Evolutionary conservation across 2,797 vertebrate species (phyloP).

Genomic region (Galago senegalensis): DNA sequence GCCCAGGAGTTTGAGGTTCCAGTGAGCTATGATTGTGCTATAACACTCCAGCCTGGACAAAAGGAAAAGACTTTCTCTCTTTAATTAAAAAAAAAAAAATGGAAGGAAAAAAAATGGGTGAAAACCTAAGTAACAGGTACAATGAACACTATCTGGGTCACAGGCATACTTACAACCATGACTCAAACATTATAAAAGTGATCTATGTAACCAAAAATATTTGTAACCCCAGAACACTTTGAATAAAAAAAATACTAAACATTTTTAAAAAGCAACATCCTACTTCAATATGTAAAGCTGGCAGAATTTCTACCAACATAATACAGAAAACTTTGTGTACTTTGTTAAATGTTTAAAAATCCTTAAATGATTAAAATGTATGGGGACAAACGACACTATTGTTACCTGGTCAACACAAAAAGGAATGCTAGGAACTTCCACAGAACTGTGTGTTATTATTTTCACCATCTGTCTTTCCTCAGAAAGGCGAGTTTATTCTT

Average conservation of each 20-base stretch:
- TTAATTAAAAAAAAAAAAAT: background rate
- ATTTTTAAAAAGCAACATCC: background rate
- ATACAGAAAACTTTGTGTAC: background rate
- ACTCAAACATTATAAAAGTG: too few relatives aligned
- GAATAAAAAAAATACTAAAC: background rate
- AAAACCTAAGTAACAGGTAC: too few relatives aligned
- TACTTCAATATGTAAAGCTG: background rate
- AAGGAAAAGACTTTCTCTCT: background rate
- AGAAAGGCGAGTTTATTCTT: constrained; percentile 9
- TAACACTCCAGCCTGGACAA: background rate
- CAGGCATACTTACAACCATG: too few relatives aligned
- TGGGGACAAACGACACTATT: background rate
- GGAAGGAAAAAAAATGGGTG: too few relatives aligned
- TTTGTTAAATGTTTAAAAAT: background rate
- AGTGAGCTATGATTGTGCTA: background rate
- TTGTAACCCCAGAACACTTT: background rate
- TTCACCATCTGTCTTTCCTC: background rate
- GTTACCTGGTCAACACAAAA: background rate
- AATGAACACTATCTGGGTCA: too few relatives aligned
- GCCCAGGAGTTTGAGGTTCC: background rate
- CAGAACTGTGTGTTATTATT: background rate
- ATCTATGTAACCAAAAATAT: too few relatives aligned
- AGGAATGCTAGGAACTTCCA: background rate
- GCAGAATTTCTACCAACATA: background rate
- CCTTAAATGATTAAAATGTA: constrained; percentile 2